These are phyloP conservation scores for Trachelipus rathkii DNA, from an alignment of 1,140 invertebrate genomes.

Conservation along the genomic window DNA sequence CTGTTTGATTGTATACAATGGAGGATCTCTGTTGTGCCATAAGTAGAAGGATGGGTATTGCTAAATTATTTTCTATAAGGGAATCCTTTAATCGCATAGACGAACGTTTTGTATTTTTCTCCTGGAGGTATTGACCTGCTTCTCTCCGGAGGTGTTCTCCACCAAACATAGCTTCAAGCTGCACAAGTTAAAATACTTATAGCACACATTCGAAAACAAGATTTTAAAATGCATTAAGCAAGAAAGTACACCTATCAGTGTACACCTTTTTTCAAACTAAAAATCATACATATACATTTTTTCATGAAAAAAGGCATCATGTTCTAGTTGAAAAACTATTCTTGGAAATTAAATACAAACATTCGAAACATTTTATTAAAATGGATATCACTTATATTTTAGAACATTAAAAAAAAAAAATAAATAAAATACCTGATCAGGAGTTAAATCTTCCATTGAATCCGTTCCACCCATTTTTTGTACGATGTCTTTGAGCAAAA, in stretches of 20 bases:
- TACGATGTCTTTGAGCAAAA: conserved; percentile 95
- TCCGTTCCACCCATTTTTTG: conserved; percentile 99
- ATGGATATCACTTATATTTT: no score
- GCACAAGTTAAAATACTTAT: conserved; percentile 38
- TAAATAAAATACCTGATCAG: conserved; percentile 69
- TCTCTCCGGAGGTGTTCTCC: conserved; percentile 82
- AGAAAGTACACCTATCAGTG: no score
- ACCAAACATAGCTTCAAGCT: conserved; percentile 64
- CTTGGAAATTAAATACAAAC: no score
- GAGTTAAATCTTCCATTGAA: conserved; percentile 91
- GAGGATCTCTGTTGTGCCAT: conserved; percentile 96
- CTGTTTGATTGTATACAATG: conserved; percentile 80
- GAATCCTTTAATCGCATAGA: conserved; percentile 93
- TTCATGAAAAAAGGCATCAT: no score
- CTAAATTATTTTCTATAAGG: conserved; percentile 83
- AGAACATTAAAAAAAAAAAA: background rate
- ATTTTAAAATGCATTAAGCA: no score
- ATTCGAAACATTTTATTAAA: no score
- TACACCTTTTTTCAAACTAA: no score
- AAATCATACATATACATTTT: no score
- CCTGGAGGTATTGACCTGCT: conserved; percentile 94
- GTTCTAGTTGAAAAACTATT: no score
- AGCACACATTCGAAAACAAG: no score
- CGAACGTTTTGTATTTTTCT: conserved; percentile 93
- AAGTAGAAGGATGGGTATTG: conserved; percentile 84